Percentiles rank a stretch among this genome's conserved stretches.
phyloP scores from a whole-genome alignment of 2,888 invertebrate genomes.

The Barypeithes pellucidus region DNA sequence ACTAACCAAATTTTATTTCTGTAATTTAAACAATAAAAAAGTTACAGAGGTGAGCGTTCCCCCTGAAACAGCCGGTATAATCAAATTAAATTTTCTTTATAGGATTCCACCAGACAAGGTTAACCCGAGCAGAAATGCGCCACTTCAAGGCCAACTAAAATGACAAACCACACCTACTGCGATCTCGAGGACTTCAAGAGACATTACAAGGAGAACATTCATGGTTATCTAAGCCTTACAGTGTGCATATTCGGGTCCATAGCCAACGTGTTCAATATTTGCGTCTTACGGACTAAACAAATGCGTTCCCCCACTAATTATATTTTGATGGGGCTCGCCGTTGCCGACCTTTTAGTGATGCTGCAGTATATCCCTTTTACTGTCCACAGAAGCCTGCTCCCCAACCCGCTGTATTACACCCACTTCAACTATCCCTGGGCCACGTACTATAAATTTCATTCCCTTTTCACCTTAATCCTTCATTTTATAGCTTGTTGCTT shows the following conservation, averaged over 20 bases:
- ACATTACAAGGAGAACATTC: slow-evolving; percentile 66
- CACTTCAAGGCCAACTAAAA: slow-evolving; percentile 22
- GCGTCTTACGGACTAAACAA: slow-evolving; percentile 85
- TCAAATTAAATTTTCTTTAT: slow-evolving; percentile 15
- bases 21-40: too few species aligned
- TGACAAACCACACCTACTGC: slow-evolving; percentile 54
- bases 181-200: slow-evolving; percentile 56
- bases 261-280: slow-evolving; percentile 89
- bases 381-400: slow-evolving; percentile 69
- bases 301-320: slow-evolving; percentile 87
- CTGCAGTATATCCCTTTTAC: slow-evolving; percentile 84
- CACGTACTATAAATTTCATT: slow-evolving; percentile 81
- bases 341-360: slow-evolving; percentile 91
- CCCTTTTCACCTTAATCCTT: slow-evolving; percentile 83
- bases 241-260: slow-evolving; percentile 89
- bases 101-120: slow-evolving; percentile 9
- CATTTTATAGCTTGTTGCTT: slow-evolving; percentile 87
- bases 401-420: slow-evolving; percentile 68
- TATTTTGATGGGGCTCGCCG: slow-evolving; percentile 85
- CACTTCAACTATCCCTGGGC: slow-evolving; percentile 81
- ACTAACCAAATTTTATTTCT: too few species aligned
- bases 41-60: too few species aligned
- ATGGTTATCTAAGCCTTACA: slow-evolving; percentile 87
- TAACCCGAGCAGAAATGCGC: slow-evolving; percentile 9
- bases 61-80: neutral